phyloP scores from a whole-genome alignment of 1,140 invertebrate genomes.

The Trachelipus rathkii region DNA sequence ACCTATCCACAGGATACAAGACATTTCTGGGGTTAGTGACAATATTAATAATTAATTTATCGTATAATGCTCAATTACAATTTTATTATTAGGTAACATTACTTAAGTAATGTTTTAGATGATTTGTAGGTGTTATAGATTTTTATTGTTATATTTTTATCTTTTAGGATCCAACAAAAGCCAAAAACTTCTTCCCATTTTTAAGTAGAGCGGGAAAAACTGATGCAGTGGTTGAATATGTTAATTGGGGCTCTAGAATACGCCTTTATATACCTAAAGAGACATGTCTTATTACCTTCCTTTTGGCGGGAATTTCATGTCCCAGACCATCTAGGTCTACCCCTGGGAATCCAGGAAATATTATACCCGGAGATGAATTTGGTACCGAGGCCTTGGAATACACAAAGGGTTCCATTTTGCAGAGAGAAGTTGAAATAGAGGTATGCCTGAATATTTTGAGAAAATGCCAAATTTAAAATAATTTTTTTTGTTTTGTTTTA shows the following conservation, averaged over 20 bases:
- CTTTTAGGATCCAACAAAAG: conserved; percentile 47
- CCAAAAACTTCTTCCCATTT: conserved; percentile 87
- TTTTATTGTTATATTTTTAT: not conserved
- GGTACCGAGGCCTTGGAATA: conserved; percentile 88
- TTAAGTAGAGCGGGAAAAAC: conserved; percentile 77
- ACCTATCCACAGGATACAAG: conserved; percentile 75
- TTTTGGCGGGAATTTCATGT: conserved; percentile 83
- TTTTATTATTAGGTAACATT: too few species aligned
- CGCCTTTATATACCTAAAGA: conserved; percentile 91
- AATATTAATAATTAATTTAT: too few species aligned
- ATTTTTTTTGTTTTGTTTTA: too few species aligned
- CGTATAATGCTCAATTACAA: too few species aligned
- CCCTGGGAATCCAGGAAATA: conserved; percentile 58
- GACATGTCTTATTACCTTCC: conserved; percentile 89
- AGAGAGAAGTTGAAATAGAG: conserved; percentile 89
- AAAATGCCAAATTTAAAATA: too few species aligned
- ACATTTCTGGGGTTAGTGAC: conserved; percentile 68
- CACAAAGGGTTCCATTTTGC: conserved; percentile 82
- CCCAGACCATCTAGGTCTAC: conserved; percentile 73
- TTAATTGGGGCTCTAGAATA: conserved; percentile 86
- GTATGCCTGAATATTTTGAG: too few species aligned
- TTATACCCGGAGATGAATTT: conserved; percentile 75
- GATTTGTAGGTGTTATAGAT: not conserved
- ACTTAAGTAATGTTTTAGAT: too few species aligned
- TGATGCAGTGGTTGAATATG: conserved; percentile 91